phyloP scores from a whole-genome alignment of 2,888 invertebrate genomes.

The Barypeithes pellucidus region DNA sequence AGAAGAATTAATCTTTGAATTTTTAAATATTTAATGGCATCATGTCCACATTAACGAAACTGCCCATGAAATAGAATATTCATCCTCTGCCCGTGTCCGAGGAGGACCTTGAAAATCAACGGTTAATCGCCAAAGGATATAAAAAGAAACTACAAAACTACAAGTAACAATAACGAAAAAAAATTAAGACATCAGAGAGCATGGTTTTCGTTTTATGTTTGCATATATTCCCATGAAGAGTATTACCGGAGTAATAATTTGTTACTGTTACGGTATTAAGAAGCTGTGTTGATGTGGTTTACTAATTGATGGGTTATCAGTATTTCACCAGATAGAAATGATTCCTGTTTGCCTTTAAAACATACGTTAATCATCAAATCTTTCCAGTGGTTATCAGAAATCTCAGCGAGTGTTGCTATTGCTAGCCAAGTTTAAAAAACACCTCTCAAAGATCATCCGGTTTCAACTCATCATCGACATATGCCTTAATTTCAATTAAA shows the following conservation, averaged over 20 bases:
- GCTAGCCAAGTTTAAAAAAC: too few relatives aligned
- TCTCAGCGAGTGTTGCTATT: too few relatives aligned
- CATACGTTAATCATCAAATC: too few relatives aligned
- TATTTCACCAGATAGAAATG: too few relatives aligned
- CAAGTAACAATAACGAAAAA: slow-evolving; percentile 23
- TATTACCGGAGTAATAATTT: slow-evolving; percentile 6
- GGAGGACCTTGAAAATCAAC: slow-evolving; percentile 30
- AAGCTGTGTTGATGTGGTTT: too few relatives aligned
- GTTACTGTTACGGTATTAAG: neutral
- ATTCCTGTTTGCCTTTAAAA: too few relatives aligned
- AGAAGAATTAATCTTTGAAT: slow-evolving; percentile 35
- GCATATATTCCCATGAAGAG: neutral
- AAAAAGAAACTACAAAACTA: slow-evolving; percentile 32
- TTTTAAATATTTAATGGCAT: slow-evolving; percentile 40
- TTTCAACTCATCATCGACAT: too few relatives aligned
- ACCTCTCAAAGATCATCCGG: too few relatives aligned
- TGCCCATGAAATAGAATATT: slow-evolving; percentile 40
- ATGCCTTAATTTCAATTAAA: too few relatives aligned
- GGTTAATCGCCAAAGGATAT: slow-evolving; percentile 33
- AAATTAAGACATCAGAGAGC: slow-evolving; percentile 8
- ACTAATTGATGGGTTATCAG: too few relatives aligned
- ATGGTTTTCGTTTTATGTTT: slow-evolving; percentile 14
- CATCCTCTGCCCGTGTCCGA: slow-evolving; percentile 28
- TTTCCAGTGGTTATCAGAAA: too few relatives aligned
- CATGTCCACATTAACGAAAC: slow-evolving; percentile 29